Evolutionary conservation across 2,888 invertebrate genomes (phyloP).

Genomic region (Catocala sponsa): DNA sequence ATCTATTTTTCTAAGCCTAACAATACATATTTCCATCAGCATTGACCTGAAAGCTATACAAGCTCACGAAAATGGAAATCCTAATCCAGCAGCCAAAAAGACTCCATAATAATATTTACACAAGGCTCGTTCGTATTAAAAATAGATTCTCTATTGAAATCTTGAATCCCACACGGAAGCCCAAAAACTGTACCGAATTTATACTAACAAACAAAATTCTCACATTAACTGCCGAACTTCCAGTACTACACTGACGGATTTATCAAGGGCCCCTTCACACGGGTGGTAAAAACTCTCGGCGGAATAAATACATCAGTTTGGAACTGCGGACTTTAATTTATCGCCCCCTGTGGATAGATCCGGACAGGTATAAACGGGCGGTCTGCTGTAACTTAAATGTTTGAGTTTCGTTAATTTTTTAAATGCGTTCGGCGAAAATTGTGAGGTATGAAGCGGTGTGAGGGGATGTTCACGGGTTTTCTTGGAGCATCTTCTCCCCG

Average conservation of each 20-base stretch:
- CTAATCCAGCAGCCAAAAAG: neutral
- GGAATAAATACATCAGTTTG: constrained; percentile 61
- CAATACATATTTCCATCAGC: too few relatives aligned
- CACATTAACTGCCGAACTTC: constrained; percentile 46
- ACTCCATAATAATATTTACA: constrained; percentile 1
- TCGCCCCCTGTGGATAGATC: constrained; percentile 56
- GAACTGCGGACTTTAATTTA: constrained; percentile 58
- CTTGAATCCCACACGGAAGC: constrained; percentile 12
- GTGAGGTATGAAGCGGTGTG: constrained; percentile 2
- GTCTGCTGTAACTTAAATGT: constrained; percentile 40
- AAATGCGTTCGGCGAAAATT: constrained; percentile 24
- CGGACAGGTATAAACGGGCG: constrained; percentile 53
- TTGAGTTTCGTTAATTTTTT: constrained; percentile 49
- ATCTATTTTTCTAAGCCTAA: too few relatives aligned
- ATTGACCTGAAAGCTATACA: constrained; percentile 1
- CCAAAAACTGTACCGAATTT: constrained; percentile 15
- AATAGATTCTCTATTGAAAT: constrained; percentile 13
- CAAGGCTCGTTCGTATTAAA: constrained; percentile 1
- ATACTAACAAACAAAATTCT: constrained; percentile 33
- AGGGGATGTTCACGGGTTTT: too few relatives aligned
- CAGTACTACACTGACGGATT: constrained; percentile 54
- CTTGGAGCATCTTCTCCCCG: too few relatives aligned
- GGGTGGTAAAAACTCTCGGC: constrained; percentile 60
- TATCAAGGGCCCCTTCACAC: constrained; percentile 64
- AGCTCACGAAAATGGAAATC: neutral